Conservation (phyloP, 2,113 vertebrate species). For the Tenebrosternarchus preto region DNA sequence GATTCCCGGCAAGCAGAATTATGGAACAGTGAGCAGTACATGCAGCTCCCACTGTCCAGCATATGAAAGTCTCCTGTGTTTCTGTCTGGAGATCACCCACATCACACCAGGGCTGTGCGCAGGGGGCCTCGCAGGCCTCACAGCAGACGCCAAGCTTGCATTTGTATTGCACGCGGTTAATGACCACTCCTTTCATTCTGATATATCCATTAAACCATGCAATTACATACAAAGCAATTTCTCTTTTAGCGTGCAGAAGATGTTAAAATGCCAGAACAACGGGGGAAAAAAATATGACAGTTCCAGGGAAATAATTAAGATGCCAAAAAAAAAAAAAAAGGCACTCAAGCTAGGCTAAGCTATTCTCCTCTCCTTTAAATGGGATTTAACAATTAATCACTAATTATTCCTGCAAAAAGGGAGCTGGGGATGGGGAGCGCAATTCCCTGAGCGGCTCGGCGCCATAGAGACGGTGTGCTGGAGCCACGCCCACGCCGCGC, state of each 20-base stretch:
- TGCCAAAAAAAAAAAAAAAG: conserved; percentile 51
- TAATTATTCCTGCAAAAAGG: conserved; percentile 52
- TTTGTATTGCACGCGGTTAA: conserved; percentile 20
- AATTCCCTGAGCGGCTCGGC: conserved; percentile 36
- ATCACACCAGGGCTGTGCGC: background rate
- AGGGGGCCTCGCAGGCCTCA: background rate
- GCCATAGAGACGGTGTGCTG: conserved; percentile 34
- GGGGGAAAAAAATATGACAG: conserved; percentile 43
- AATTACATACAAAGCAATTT: conserved; percentile 34
- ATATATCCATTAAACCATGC: conserved; percentile 11
- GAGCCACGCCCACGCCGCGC: conserved; percentile 27
- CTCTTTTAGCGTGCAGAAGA: background rate
- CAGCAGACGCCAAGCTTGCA: background rate
- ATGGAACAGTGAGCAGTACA: conserved; percentile 46
- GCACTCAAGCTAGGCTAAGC: conserved; percentile 43
- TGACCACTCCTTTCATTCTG: conserved; percentile 9
- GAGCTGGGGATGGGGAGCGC: conserved; percentile 30
- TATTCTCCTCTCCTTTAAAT: conserved; percentile 37
- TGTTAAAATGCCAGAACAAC: conserved; percentile 38
- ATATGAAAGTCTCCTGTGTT: background rate
- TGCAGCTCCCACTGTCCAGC: conserved; percentile 8
- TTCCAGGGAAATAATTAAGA: conserved; percentile 57
- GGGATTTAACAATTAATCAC: conserved; percentile 58
- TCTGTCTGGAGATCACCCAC: background rate
- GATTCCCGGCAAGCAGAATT: conserved; percentile 58